A percentile compares a stretch with the other conserved stretches of the same genome.
phyloP scores from a whole-genome alignment of 2,888 invertebrate species.

The Bombylius discolor region DNA sequence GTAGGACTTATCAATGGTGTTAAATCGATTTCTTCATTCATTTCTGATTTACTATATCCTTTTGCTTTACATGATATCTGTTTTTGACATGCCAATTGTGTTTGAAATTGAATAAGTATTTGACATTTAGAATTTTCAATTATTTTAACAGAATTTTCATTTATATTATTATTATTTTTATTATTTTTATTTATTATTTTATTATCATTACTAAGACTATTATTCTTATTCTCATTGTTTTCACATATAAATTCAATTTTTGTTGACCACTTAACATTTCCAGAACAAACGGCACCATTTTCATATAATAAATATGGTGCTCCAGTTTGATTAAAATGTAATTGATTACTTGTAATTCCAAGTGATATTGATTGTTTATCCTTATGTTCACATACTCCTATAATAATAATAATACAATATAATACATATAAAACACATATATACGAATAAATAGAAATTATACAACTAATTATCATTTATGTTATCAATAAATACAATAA shows the following conservation, averaged over 20 bases:
- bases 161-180: background rate
- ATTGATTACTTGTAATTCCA: constrained; percentile 27
- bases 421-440: no score
- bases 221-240: constrained; percentile 7
- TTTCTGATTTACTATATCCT: constrained; percentile 21
- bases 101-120: constrained; percentile 34
- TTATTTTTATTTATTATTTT: constrained; percentile 11
- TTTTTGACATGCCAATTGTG: constrained; percentile 31
- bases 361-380: constrained; percentile 26
- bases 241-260: constrained; percentile 37
- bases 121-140: constrained; percentile 36
- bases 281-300: constrained; percentile 25
- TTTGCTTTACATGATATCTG: constrained; percentile 30
- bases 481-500: no score
- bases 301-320: constrained; percentile 33
- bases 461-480: no score
- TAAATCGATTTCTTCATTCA: constrained; percentile 27
- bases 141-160: constrained; percentile 20
- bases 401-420: constrained; percentile 5
- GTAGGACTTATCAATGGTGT: constrained; percentile 32
- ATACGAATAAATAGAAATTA: no score
- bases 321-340: constrained; percentile 31
- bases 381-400: constrained; percentile 28
- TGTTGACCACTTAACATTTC: constrained; percentile 25
- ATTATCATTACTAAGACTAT: constrained; percentile 3